These are phyloP conservation scores for Prinia subflava DNA, from an alignment of 2,113 vertebrate genomes.

Conservation along the genomic window DNA sequence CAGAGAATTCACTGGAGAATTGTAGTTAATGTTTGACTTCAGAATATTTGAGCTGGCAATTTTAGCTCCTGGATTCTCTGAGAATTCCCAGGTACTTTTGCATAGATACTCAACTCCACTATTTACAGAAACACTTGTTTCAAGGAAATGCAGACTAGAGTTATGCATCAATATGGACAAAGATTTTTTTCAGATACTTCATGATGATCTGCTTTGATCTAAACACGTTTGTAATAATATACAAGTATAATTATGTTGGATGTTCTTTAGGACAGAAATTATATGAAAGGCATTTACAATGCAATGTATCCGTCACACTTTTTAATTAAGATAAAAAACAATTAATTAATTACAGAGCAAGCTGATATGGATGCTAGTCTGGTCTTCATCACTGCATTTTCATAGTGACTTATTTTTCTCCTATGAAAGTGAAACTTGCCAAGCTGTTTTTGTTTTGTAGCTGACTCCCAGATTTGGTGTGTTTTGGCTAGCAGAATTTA, in stretches of 20 bases:
- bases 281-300: not conserved
- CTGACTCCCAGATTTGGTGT: not conserved
- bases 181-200: not conserved
- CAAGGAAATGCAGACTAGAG: not conserved
- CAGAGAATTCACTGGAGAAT: not conserved
- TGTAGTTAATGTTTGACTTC: not conserved
- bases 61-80: not conserved
- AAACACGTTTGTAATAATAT: not conserved
- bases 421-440: not conserved
- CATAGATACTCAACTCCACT: not conserved
- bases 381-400: not conserved
- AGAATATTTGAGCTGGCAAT: conserved; percentile 6
- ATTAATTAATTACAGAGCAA: not conserved
- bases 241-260: not conserved
- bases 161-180: not conserved
- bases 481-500: not conserved
- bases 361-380: not conserved
- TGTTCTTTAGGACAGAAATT: not conserved
- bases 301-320: not conserved
- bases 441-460: not conserved
- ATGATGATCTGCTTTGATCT: not conserved
- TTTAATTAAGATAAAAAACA: not conserved
- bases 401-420: not conserved
- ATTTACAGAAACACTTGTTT: not conserved
- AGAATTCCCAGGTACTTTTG: not conserved